Base-by-base conservation (phyloP, 2,888 invertebrate genomes). In the Apantesis nais region DNA sequence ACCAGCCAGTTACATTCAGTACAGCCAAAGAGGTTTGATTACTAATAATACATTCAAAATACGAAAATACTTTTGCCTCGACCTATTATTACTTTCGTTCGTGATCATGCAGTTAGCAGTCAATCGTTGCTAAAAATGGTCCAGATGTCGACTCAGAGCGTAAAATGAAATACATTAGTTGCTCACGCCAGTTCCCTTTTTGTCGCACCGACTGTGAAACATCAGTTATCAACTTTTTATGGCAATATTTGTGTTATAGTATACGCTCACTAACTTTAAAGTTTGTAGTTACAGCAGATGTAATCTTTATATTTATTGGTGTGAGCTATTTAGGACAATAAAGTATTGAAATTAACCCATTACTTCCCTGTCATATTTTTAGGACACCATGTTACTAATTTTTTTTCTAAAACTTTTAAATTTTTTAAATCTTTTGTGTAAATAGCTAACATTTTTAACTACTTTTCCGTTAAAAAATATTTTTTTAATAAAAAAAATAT, bases 211-310 rank as follows among this genome's bases (percentile, higher is more conserved):
- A 89, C 91, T 89, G 92, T 88, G 91, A 86, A 92, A 86, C 86
- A 89, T 91, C 91, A 94, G 94, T 94, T 94, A 93, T 95, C 94
- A 94, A 93, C 93, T 94, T 95, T 94, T 94, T 94, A 93, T 92
- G 88, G 87, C 88, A 92, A 92, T 88, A 88, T 91, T 93, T 93
- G 93, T 93, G 93, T 94, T 94, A 94, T 93, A 93, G 93, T 94
- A 94, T 93, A 93, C 93, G 92, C 89, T 90, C 89, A 90, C 92
- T 90, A 91, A 93, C 89, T 92, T 25, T 25, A 25, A 55, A 55
- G 3, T 25, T 55, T 55, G 2, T 55, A 55, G 12, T 55, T 25
- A 25, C 25, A 55, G 55, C 55, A 55, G 14, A 25, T 55, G 25
- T 55, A 55, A 25, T 25, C 55, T 55, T 55, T 29, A 29, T 25